Conservation (phyloP, 1,140 invertebrate species). For the Calycopis cecrops region DNA sequence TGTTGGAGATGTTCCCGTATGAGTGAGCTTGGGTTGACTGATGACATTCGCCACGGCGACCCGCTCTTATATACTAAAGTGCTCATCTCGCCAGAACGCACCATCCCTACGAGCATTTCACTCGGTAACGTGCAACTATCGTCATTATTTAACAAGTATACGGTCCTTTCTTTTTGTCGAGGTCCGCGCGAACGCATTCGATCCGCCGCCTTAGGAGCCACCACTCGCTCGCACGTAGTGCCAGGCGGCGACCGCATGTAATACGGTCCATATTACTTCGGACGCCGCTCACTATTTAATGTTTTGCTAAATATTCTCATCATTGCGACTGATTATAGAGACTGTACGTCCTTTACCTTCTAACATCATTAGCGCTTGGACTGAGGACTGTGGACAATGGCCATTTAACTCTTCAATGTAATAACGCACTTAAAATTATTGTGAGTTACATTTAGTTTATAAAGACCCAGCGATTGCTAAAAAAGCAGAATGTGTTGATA, state of each 20-base stretch:
- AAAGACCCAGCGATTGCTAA: no score
- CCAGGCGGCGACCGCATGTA: background rate
- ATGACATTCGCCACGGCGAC: constrained; percentile 65
- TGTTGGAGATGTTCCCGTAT: constrained; percentile 61
- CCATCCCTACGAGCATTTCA: constrained; percentile 71
- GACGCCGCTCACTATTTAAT: constrained; percentile 21
- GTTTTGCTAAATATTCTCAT: constrained; percentile 25
- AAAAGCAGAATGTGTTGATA: no score
- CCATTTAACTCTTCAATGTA: background rate
- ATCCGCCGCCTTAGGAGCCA: constrained; percentile 53
- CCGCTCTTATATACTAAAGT: constrained; percentile 69
- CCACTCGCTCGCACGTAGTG: constrained; percentile 37
- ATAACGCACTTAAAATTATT: no score
- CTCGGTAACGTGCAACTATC: constrained; percentile 65
- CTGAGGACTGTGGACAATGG: background rate
- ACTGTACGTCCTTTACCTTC: constrained; percentile 29
- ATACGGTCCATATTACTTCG: constrained; percentile 28
- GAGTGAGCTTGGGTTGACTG: constrained; percentile 64
- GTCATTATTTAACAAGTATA: constrained; percentile 69
- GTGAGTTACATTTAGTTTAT: no score
- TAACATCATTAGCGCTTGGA: constrained; percentile 24
- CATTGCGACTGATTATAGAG: constrained; percentile 14
- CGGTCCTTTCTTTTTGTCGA: constrained; percentile 69
- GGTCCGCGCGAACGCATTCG: constrained; percentile 52
- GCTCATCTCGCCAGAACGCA: constrained; percentile 67